Evolutionary conservation across 2,113 vertebrate genomes (phyloP), one percentile per base, ranked within the genome.

Genomic region (Halcyon malimbica): DNA sequence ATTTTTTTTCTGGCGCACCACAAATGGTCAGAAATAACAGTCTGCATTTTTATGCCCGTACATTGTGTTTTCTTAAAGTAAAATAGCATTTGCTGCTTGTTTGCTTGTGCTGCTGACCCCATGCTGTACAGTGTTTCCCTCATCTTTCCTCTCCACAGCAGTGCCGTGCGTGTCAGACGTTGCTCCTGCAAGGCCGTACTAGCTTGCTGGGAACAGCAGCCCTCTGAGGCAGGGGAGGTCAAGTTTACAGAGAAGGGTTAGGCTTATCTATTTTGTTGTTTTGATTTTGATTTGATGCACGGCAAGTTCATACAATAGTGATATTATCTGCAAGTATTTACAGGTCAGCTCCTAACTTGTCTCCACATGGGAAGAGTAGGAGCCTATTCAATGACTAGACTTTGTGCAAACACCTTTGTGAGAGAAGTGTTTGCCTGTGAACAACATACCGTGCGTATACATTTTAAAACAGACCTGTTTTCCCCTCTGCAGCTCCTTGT

Each of bases 401-500:
- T 83, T 65, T 76, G 33, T 50, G 35, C 33, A 53, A 77, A 62
- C 20, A 42, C 20, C 46, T 62, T 74, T 90, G 41, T 70, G 86
- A 92, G 46, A 79, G 31, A 63, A 8, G 9, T 51, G 8, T 70
- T 82, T 89, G 65, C 16, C 24, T 50, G 28, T 33, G 44, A 81
- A 35, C 28, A 79, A 60, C 14, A 11, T 6, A 33, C 19, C 20
- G 13, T 7, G 51, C 64, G 64, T 35, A 37, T 5, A 44, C 46
- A 37, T 59, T 67, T 23, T 42, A 92, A 69, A 87, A 14, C 39
- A 13, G 15, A 82, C 41, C 48, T 74, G 28, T 24, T 87, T 71
- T 94, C 46, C 29, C 9, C 44, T 59, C 68, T 95, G n/a, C 89
- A 99, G 99, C 98, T 94, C 99, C 99, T n/a, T 99, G 98, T 44